Base-by-base conservation (phyloP, 1,140 invertebrate species). In the Hetaerina americana region DNA sequence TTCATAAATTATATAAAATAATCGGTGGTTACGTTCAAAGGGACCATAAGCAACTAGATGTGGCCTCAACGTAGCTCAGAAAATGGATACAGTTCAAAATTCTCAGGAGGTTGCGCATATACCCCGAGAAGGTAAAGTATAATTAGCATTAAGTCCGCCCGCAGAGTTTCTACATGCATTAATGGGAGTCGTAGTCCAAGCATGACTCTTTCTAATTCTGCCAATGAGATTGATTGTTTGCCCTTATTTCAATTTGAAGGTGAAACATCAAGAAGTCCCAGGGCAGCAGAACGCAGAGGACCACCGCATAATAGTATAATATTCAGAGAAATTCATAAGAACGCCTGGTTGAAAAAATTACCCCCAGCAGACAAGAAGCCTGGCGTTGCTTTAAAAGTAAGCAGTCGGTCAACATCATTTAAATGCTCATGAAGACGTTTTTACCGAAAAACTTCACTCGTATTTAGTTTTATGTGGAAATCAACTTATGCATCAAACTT, bases 261-360 rank as follows among this genome's bases (percentile, higher is more conserved):
- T 18, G 40, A 57, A 57, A 57, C 40, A 57, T 57, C 40, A 1
- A 57, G 40, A 57, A 57, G 40, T 57, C 40, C 40, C 22, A 2
- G 40, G 2, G 22, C 40, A 18, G 22, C 40, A 5, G 40, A 57
- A 1, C 40, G 40, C 15, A 57, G 40, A 57, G 40, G 15, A 5
- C 22, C 40, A 2, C 22, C 40, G 40, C 40, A 57, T 3, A 57
- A n/a, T n/a, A 18, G 15, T 5, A 57, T 79, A 66, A 71, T 81
- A 72, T 88, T 90, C 77, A 81, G 89, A 66, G 89, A 90, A 83
- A 89, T 91, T 49, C 87, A 90, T 77, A 91, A 90, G 77, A 90
- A 89, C 79, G 88, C 88, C 27, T 91, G 89, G 88, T 80, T 91
- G 0, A 87, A 88, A 78, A 84, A 84, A 73, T 79, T 86, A 26